A percentile compares a stretch with the other conserved stretches of the same genome.
Evolutionary conservation across 2,797 vertebrate genomes (phyloP).

Genomic region (Myripristis jacobus): DNA sequence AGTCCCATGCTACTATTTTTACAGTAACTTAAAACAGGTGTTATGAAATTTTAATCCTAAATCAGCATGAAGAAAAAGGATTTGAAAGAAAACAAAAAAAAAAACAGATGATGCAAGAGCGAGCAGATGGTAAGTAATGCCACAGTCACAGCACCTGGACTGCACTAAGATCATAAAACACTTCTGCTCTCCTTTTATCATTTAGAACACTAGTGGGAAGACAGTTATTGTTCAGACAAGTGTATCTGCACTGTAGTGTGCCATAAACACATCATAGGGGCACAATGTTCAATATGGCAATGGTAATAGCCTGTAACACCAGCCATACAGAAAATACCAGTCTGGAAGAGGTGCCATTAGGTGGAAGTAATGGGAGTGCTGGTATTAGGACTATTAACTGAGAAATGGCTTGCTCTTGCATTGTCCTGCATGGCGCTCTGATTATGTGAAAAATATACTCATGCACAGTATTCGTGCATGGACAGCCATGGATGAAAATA

Average conservation of each 20-base stretch:
- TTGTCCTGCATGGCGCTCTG: conserved; percentile 9
- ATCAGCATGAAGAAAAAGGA: conserved; percentile 6
- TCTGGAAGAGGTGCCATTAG: conserved; percentile 12
- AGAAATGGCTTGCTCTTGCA: conserved; percentile 41
- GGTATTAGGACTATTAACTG: conserved; percentile 57
- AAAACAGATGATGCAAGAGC: conserved; percentile 16
- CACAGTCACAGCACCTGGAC: conserved; percentile 34
- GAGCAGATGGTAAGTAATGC: conserved; percentile 51
- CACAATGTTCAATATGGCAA: conserved; percentile 59
- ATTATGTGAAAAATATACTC: conserved; percentile 8
- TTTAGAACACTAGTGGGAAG: conserved; percentile 52
- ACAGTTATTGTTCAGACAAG: conserved; percentile 68
- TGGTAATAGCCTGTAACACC: conserved; percentile 74
- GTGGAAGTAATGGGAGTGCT: conserved; percentile 42
- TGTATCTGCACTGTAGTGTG: conserved; percentile 65
- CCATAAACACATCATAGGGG: conserved; percentile 64
- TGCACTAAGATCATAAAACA: conserved; percentile 59
- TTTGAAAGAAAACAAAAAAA: conserved; percentile 2
- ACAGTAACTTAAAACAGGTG: not conserved
- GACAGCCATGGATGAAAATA: conserved; percentile 38
- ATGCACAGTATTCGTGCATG: conserved; percentile 11
- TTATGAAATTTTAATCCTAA: conserved; percentile 21
- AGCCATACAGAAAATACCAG: conserved; percentile 23
- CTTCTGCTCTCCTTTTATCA: conserved; percentile 48
- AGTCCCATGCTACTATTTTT: too few species aligned